Conservation (phyloP, 2,113 vertebrate species). For the Neolamprologus devosi region DNA sequence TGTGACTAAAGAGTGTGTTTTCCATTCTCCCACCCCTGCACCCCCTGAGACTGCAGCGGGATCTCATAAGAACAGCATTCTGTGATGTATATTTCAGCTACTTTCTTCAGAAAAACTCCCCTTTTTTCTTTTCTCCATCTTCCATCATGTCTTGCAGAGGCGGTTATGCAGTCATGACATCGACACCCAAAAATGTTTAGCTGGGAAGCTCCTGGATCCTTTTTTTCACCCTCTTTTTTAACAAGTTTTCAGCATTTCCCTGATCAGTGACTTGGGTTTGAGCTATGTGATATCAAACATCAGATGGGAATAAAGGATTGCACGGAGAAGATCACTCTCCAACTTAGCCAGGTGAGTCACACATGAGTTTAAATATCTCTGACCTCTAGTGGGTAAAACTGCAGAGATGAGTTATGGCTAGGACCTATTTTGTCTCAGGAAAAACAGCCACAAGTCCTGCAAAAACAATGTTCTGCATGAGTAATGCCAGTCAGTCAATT, state of each 20-base stretch:
- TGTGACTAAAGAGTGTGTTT: conserved; percentile 53
- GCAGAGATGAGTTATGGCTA: conserved; percentile 4
- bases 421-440: neutral
- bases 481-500: neutral
- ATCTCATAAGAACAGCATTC: conserved; percentile 47
- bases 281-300: neutral
- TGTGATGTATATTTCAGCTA: conserved; percentile 68
- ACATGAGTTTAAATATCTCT: neutral
- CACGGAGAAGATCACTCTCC: neutral
- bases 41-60: conserved; percentile 38
- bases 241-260: conserved; percentile 1
- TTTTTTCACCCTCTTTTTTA: neutral
- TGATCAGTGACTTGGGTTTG: conserved; percentile 26
- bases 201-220: neutral
- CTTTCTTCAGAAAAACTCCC: conserved; percentile 39
- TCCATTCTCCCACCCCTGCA: conserved; percentile 45
- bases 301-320: conserved; percentile 5
- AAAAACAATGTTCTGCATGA: neutral
- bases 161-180: conserved; percentile 31
- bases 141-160: neutral
- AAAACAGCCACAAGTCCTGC: neutral
- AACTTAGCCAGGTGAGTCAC: neutral
- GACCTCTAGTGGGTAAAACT: neutral
- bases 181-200: conserved; percentile 14
- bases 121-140: neutral